Evolutionary conservation across 2,888 invertebrate species (phyloP).

Genomic region (Tetranychus piercei): DNA sequence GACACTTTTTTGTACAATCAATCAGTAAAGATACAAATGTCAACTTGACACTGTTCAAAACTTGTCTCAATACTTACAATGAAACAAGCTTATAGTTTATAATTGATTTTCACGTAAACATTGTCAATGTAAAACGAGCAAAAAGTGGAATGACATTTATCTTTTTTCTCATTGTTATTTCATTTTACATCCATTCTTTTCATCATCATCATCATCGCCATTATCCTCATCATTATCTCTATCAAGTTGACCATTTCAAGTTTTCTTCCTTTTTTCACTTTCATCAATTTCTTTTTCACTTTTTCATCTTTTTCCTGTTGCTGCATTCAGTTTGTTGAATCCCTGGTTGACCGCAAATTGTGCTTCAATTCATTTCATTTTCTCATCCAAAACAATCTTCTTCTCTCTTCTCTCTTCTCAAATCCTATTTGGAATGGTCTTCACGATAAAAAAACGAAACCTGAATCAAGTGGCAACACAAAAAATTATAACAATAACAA

Average conservation of each 20-base stretch:
- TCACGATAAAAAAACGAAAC: background rate
- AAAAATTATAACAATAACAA: background rate
- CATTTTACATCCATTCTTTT: background rate
- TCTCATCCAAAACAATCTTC: background rate
- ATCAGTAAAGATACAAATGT: too few species aligned
- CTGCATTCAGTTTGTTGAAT: background rate
- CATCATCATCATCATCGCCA: background rate
- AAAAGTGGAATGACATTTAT: slow-evolving; percentile 26
- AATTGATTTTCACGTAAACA: background rate
- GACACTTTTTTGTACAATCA: too few species aligned
- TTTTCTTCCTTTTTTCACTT: too few species aligned
- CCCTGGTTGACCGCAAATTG: background rate
- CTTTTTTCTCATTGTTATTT: background rate
- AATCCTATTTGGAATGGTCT: background rate
- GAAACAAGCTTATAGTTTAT: too few species aligned
- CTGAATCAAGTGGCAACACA: background rate
- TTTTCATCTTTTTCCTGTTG: background rate
- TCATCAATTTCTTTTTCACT: background rate
- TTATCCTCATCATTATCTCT: too few species aligned
- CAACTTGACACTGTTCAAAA: too few species aligned
- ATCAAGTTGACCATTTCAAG: too few species aligned
- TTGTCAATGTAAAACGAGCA: background rate
- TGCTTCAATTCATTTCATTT: background rate
- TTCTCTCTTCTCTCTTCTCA: background rate
- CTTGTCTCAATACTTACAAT: too few species aligned